Evolutionary conservation across 37 sponge, comb jelly and placozoan genomes (phyloP).

Genomic region (Halisarca cf. caerulea): DNA sequence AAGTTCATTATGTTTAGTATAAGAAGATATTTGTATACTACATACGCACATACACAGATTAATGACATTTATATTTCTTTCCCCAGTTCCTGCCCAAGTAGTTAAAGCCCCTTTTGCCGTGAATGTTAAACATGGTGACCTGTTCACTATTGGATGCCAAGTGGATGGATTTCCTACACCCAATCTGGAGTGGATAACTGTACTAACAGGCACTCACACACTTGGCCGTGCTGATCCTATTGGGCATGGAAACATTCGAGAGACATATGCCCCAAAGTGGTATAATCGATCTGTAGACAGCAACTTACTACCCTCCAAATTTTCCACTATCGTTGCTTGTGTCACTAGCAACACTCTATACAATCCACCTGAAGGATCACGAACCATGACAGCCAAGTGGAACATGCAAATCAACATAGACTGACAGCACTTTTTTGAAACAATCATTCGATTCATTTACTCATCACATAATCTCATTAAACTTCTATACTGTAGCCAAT

Average conservation of each 20-base stretch:
- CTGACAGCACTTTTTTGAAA: too few species aligned
- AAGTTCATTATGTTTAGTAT: too few species aligned
- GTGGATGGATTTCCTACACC: constrained; percentile 22
- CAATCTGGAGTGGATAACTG: background rate
- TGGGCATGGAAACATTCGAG: background rate
- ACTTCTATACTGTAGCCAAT: too few species aligned
- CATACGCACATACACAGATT: too few species aligned
- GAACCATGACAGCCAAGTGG: background rate
- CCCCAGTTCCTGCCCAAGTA: constrained; percentile 12
- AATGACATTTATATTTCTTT: too few species aligned
- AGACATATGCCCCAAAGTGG: background rate
- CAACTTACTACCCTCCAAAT: background rate
- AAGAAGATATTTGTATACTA: too few species aligned
- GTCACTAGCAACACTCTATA: background rate
- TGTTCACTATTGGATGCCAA: background rate
- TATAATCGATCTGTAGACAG: background rate
- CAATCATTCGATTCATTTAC: too few species aligned
- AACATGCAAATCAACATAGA: too few species aligned
- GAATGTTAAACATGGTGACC: background rate
- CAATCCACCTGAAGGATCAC: background rate
- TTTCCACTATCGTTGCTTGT: background rate
- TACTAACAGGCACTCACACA: background rate
- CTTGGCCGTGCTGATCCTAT: background rate
- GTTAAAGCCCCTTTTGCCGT: background rate
- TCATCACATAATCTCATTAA: too few species aligned